These are phyloP conservation scores for Ceyx margarethae DNA, from an alignment of 2,113 vertebrate species.

Conservation along the genomic window DNA sequence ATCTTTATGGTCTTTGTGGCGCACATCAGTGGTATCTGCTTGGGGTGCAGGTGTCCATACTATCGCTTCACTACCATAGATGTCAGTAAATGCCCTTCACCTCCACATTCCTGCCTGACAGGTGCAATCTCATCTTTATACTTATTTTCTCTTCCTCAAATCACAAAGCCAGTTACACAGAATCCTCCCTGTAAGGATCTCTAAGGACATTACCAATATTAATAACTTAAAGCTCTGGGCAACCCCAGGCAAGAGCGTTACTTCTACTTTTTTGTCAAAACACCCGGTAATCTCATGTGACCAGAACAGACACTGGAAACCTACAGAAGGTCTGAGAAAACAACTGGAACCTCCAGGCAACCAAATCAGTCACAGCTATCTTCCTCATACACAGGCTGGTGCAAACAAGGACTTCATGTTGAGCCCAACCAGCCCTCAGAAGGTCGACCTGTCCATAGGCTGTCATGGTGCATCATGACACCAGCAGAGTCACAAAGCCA, in stretches of 20 bases:
- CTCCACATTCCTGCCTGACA: not conserved
- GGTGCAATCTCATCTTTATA: not conserved
- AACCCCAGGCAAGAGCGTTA: fast-evolving
- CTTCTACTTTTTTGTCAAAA: not conserved
- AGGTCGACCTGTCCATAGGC: fast-evolving
- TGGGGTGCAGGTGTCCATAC: not conserved
- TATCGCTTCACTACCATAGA: not conserved
- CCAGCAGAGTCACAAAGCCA: not conserved
- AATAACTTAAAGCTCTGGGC: not conserved
- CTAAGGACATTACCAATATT: not conserved
- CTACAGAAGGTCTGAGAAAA: not conserved
- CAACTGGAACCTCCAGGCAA: not conserved
- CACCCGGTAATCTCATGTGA: not conserved
- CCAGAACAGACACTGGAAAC: not conserved
- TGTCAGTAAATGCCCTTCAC: not conserved
- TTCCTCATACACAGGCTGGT: fast-evolving
- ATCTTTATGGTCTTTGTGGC: not conserved
- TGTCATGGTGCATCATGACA: not conserved
- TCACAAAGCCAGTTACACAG: not conserved
- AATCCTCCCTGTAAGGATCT: not conserved
- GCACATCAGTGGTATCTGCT: fast-evolving
- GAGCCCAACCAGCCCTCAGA: not conserved
- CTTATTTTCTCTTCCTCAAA: not conserved
- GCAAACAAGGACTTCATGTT: not conserved
- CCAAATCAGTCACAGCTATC: fast-evolving